Evolutionary conservation across 2,113 vertebrate species (phyloP).

Genomic region (Falcunculus frontatus): DNA sequence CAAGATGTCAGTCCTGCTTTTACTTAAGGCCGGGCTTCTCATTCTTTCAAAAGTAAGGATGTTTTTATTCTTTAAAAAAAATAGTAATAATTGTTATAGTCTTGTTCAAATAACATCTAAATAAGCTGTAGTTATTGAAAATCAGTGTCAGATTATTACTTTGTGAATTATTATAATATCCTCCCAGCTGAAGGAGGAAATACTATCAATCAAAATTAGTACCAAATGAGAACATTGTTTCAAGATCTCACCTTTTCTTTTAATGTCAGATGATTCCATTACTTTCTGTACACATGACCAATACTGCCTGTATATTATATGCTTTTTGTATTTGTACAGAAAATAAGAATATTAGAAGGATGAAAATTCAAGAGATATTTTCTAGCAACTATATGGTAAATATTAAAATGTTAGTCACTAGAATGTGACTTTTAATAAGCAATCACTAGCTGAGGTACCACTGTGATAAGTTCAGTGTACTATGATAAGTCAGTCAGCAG

Average conservation of each 20-base stretch:
- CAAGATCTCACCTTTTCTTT: not conserved
- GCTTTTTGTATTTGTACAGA: not conserved
- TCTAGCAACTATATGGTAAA: not conserved
- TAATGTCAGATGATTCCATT: not conserved
- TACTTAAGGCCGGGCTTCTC: not conserved
- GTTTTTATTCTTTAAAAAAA: not conserved
- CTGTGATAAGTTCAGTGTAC: not conserved
- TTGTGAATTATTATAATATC: not conserved
- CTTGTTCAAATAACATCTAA: not conserved
- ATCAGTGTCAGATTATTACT: not conserved
- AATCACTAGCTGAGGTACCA: not conserved
- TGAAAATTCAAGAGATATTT: not conserved
- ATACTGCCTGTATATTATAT: not conserved
- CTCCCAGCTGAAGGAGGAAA: not conserved
- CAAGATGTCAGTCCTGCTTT: not conserved
- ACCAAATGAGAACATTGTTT: not conserved
- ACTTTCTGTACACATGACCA: not conserved
- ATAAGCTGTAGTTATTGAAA: not conserved
- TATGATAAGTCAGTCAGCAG: not conserved
- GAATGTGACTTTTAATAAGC: not conserved
- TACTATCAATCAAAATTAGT: not conserved
- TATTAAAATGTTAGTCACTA: not conserved
- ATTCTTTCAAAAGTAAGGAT: not conserved
- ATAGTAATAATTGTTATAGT: not conserved
- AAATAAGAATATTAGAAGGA: not conserved